Conservation (phyloP, 2,888 invertebrate species). For the Mimachlamys varia region DNA sequence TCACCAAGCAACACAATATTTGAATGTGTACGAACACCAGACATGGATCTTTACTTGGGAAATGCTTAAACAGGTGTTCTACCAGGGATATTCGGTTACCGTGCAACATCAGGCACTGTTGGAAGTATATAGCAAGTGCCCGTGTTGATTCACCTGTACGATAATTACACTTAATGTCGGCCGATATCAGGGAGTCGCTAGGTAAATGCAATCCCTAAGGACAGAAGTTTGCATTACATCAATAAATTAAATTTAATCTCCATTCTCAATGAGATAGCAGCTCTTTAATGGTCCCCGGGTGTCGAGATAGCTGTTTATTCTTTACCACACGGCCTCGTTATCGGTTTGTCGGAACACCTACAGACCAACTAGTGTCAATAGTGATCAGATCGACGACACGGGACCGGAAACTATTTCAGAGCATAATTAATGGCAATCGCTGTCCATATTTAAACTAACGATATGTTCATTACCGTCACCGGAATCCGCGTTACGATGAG, state of each 20-base stretch:
- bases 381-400: neutral
- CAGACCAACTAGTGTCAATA: neutral
- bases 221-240: neutral
- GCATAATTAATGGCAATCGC: neutral
- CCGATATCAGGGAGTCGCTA: neutral
- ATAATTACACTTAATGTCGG: neutral
- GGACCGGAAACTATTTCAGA: neutral
- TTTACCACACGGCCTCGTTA: neutral
- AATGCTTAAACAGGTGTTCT: too few species aligned
- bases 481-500: neutral
- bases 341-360: neutral
- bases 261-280: neutral
- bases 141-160: too few species aligned
- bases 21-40: too few species aligned
- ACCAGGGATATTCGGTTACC: too few species aligned
- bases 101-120: too few species aligned
- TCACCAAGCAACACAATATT: too few species aligned
- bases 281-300: neutral
- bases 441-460: neutral
- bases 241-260: conserved; percentile 24
- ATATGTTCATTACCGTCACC: neutral
- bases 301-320: neutral
- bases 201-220: neutral
- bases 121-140: too few species aligned
- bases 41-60: too few species aligned